Base-by-base conservation (phyloP, 1,140 invertebrate genomes). In the Sinella curviseta region DNA sequence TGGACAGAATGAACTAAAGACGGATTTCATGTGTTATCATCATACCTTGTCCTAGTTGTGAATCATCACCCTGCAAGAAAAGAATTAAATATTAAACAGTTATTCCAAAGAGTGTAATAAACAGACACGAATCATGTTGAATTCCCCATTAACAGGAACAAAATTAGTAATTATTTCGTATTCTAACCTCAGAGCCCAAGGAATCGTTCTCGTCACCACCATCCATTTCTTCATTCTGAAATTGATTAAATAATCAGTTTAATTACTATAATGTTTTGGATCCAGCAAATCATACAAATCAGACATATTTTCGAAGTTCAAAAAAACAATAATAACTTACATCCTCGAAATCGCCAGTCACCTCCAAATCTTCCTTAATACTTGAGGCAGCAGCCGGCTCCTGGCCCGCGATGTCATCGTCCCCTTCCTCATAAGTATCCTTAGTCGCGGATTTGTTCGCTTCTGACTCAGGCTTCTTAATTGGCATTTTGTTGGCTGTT, bases 191-290 rank as follows among this genome's bases (percentile, higher is more conserved):
- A 26, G 65, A 70, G 2, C 26, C 65, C 12, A 70, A 14, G 17
- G 55, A 65, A 0, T 79, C 78, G 39, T 76, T 76, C 0, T 79
- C 78, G 33, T 67, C 60, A n/a, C 75, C 74, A 3, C 55, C 78
- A n/a, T 79, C 78, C 54, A 31, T 34, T 39, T 79, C 74, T 24
- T 70, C 78, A 35, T 60, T 60, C 55, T 60, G 8, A n/a, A 24
- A n/a, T 60, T 60, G 55, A 60, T 14, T 60, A 17, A 8, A 60
- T 60, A 60, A 60, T 48, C 4, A 8, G 39, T 48, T 48, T 48
- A n/a, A n/a, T n/a, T n/a, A n/a, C n/a, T n/a, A n/a, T n/a, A n/a
- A n/a, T n/a, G n/a, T n/a, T n/a, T n/a, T n/a, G n/a, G n/a, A n/a
- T n/a, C n/a, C n/a, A n/a, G n/a, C n/a, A n/a, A n/a, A n/a, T n/a